Percentiles rank a stretch among this genome's conserved stretches.
Evolutionary conservation across 2,888 invertebrate species (phyloP).

Genomic region (Gibbula magus): DNA sequence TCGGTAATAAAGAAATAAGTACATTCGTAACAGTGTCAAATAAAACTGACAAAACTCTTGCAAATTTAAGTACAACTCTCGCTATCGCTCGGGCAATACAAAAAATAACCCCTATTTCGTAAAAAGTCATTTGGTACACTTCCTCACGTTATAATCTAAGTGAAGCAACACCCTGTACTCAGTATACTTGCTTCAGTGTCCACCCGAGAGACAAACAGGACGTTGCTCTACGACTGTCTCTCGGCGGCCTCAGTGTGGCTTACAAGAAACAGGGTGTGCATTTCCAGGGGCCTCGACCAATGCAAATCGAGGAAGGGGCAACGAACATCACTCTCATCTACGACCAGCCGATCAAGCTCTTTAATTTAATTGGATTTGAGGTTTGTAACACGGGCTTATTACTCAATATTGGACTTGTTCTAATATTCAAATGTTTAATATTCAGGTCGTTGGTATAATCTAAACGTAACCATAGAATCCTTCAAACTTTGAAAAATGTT

Average conservation of each 20-base stretch:
- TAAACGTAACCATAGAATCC: too few species aligned
- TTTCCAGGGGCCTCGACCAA: slow-evolving; percentile 61
- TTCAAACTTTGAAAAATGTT: too few species aligned
- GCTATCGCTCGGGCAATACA: too few species aligned
- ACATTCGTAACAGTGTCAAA: too few species aligned
- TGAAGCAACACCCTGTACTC: background rate
- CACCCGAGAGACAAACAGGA: slow-evolving; percentile 67
- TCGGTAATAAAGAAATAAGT: too few species aligned
- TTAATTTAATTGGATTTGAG: slow-evolving; percentile 37
- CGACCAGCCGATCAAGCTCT: background rate
- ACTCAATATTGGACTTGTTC: background rate
- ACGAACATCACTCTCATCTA: slow-evolving; percentile 15
- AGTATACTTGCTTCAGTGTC: background rate
- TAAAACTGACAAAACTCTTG: too few species aligned
- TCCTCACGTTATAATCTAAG: too few species aligned
- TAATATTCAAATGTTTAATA: background rate
- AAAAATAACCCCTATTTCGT: too few species aligned
- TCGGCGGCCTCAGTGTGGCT: slow-evolving; percentile 59
- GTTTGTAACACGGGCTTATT: slow-evolving; percentile 17
- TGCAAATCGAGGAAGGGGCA: background rate
- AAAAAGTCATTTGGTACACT: too few species aligned
- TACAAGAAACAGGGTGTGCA: slow-evolving; percentile 50
- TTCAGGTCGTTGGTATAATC: too few species aligned
- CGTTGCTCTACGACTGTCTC: slow-evolving; percentile 58
- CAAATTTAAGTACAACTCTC: too few species aligned